Base-by-base conservation (phyloP, 2,888 invertebrate genomes). In the Ctenicera cuprea region DNA sequence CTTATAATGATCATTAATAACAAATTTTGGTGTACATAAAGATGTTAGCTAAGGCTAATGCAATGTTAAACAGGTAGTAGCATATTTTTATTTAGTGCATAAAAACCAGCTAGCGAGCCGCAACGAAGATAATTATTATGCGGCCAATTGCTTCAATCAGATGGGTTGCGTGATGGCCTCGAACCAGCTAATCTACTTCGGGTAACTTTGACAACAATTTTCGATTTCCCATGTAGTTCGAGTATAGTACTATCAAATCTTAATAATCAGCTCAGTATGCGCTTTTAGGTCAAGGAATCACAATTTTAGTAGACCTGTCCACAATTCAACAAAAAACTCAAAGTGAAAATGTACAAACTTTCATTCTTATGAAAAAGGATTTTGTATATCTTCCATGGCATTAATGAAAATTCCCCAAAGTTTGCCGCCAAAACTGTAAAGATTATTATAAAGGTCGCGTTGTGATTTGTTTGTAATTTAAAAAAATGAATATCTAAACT, bases 111-210 rank as follows among this genome's bases (percentile, higher is more conserved):
- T 30, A 50, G 45, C 63, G 38, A 50, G 62, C 57, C 64, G 52
- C 68, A 43, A 45, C 57, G 30, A 61, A 63, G 61, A 50, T 74
- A 71, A 76, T 76, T 71, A 74, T 50, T 59, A 59, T 64, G 65
- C 64, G 61, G 67, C 57, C 59, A 67, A 76, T 72, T 72, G 67
- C 71, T 71, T 74, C 59, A 65, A 73, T 71, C 69, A 64, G 66
- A 69, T 54, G 48, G 62, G 61, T 74, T 74, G 76, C 76, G 74
- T 74, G 76, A 75, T 67, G 33, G 57, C 48, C 67, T 66, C 66
- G 22, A 71, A 73, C 69, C 45, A 69, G 43, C 57, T 59, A 64
- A 64, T 57, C 45, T 69, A 22, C 43, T 37, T 41, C 50, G 38
- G 65, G 68, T 57, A 52, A 48, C 45, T 54, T 71, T 74, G 62